Conservation (phyloP, 64 coral and sea anemone species). For the Stichodactyla mertensii region DNA sequence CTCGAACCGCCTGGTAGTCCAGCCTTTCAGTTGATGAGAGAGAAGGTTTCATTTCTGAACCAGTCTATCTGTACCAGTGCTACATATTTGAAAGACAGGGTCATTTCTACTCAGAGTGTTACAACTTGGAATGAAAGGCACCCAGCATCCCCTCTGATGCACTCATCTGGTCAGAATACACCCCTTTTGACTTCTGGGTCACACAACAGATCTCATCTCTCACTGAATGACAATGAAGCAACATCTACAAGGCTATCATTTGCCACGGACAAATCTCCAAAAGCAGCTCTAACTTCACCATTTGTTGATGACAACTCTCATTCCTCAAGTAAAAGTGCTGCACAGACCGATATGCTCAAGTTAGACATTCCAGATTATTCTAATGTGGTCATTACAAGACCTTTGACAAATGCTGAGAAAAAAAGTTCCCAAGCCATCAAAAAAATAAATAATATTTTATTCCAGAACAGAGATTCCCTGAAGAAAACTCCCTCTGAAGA, state of each 20-base stretch:
- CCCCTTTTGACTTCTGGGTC: neutral
- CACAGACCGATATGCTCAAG: neutral
- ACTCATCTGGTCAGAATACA: neutral
- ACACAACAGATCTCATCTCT: neutral
- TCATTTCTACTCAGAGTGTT: neutral
- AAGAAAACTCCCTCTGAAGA: neutral
- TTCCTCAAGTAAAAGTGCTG: neutral
- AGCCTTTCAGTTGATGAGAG: neutral
- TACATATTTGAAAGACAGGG: neutral
- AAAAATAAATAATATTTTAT: constrained; percentile 24
- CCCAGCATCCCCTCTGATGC: neutral
- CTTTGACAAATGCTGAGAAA: constrained; percentile 28
- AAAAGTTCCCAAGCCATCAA: neutral
- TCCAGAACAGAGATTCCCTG: neutral
- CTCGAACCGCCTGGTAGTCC: neutral
- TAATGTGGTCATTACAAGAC: neutral
- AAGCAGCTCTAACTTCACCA: neutral
- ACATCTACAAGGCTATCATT: neutral
- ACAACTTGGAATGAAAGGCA: constrained; percentile 4
- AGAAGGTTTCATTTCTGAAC: neutral
- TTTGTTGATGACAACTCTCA: neutral
- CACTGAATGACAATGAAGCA: neutral
- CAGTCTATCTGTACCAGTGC: neutral
- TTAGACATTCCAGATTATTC: neutral
- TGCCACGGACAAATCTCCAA: neutral